Percentiles rank a stretch among this genome's conserved stretches.
These are phyloP conservation scores for Agrenia bidenticulata DNA, from an alignment of 2,888 invertebrate genomes.

Conservation along the genomic window DNA sequence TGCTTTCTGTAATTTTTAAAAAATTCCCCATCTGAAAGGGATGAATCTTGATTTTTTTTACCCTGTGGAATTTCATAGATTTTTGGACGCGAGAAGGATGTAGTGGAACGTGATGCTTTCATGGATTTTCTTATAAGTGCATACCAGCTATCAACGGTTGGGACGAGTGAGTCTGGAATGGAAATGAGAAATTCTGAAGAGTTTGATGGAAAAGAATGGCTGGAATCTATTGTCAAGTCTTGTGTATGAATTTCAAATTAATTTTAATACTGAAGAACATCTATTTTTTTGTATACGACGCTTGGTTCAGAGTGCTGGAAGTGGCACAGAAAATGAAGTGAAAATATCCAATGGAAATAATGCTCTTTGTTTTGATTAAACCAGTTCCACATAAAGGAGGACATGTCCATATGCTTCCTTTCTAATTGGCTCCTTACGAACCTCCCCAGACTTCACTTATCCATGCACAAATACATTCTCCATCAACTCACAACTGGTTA, in stretches of 20 bases:
- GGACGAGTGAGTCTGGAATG: neutral
- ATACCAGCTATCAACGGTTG: conserved; percentile 43
- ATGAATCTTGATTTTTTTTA: too few relatives aligned
- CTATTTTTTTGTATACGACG: neutral
- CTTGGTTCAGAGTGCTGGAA: neutral
- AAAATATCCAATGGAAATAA: neutral
- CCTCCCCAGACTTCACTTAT: conserved; percentile 72
- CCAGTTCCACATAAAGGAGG: conserved; percentile 73
- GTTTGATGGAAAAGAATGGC: conserved; percentile 43
- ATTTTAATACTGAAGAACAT: too few relatives aligned
- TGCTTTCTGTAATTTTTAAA: too few relatives aligned
- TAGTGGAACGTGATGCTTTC: conserved; percentile 44
- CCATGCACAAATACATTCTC: conserved; percentile 71
- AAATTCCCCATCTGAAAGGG: too few relatives aligned
- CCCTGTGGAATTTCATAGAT: conserved; percentile 45
- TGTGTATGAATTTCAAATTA: conserved; percentile 61
- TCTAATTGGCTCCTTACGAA: conserved; percentile 79
- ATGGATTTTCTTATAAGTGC: conserved; percentile 50
- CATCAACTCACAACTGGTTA: conserved; percentile 65
- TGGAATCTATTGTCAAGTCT: conserved; percentile 69
- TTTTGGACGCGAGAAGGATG: conserved; percentile 50
- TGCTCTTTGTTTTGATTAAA: conserved; percentile 42
- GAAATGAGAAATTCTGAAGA: conserved; percentile 18
- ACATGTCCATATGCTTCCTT: conserved; percentile 72
- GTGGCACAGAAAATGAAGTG: neutral